Conservation (phyloP, 92 coral and sea anemone species). For the Chrysogorgia sp. region DNA sequence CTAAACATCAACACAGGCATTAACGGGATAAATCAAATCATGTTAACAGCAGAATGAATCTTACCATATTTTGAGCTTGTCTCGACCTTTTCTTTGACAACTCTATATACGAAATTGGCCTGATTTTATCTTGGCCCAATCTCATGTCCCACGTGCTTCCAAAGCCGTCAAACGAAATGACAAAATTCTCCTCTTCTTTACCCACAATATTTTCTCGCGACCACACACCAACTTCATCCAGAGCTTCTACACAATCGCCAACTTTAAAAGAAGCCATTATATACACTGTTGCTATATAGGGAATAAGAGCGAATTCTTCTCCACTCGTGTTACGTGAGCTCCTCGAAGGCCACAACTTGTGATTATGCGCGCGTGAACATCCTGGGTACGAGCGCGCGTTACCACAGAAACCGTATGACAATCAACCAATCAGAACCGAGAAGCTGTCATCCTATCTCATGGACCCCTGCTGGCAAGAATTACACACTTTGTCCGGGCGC, state of each 20-base stretch:
- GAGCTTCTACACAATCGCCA: slow-evolving; percentile 9
- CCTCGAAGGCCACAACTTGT: too few species aligned
- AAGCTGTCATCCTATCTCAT: background rate
- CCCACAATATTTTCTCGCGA: background rate
- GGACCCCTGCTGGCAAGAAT: background rate
- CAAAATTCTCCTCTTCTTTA: background rate
- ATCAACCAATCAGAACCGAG: background rate
- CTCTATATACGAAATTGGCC: background rate
- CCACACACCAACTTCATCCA: slow-evolving; percentile 20
- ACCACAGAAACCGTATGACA: too few species aligned
- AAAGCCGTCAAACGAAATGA: slow-evolving; percentile 5
- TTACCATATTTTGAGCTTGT: background rate
- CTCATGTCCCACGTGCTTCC: slow-evolving; percentile 6
- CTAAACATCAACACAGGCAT: too few species aligned
- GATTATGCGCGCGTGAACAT: too few species aligned
- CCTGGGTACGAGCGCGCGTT: too few species aligned
- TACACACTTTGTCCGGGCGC: slow-evolving; percentile 5
- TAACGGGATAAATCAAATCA: too few species aligned
- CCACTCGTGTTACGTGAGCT: background rate
- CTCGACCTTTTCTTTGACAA: background rate
- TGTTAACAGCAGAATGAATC: background rate
- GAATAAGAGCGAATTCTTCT: too few species aligned
- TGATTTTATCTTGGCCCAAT: background rate
- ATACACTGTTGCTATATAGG: too few species aligned
- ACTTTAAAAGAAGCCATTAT: background rate